These are phyloP conservation scores for Zoanthus solanderi DNA, from an alignment of 92 coral and sea anemone genomes.

Conservation along the genomic window DNA sequence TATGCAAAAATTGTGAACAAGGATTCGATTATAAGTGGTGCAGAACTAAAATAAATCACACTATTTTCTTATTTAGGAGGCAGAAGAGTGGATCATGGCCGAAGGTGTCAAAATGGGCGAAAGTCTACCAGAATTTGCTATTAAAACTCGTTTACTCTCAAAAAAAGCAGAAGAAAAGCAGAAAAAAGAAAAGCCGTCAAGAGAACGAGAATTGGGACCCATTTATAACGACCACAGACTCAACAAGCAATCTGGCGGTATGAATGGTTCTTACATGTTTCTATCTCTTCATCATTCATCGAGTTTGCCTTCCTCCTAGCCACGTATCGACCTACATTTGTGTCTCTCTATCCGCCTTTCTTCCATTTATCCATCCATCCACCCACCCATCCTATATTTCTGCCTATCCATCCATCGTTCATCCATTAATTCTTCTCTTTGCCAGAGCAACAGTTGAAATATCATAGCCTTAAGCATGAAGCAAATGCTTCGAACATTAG, in stretches of 20 bases:
- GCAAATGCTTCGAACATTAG: too few relatives aligned
- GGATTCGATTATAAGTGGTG: too few relatives aligned
- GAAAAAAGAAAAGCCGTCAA: slow-evolving; percentile 49
- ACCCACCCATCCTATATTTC: too few relatives aligned
- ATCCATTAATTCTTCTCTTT: too few relatives aligned
- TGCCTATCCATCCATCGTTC: too few relatives aligned
- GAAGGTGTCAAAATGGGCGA: slow-evolving; percentile 69
- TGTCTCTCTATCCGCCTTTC: too few relatives aligned
- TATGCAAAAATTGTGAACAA: too few relatives aligned
- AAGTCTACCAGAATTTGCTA: slow-evolving; percentile 83
- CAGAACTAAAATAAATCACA: too few relatives aligned
- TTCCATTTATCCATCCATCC: too few relatives aligned
- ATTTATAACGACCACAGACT: neutral
- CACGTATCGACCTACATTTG: neutral
- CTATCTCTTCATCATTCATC: neutral
- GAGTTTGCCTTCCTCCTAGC: neutral
- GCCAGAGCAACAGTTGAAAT: too few relatives aligned
- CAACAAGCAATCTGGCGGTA: neutral
- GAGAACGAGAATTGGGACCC: neutral
- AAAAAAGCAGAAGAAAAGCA: slow-evolving; percentile 83
- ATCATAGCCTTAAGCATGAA: too few relatives aligned
- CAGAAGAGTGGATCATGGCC: slow-evolving; percentile 71
- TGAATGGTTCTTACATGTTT: neutral
- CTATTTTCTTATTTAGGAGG: slow-evolving; percentile 54
- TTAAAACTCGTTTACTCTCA: slow-evolving; percentile 76